These are phyloP conservation scores for Engystomops pustulosus DNA, from an alignment of 2,113 vertebrate species.

Conservation along the genomic window DNA sequence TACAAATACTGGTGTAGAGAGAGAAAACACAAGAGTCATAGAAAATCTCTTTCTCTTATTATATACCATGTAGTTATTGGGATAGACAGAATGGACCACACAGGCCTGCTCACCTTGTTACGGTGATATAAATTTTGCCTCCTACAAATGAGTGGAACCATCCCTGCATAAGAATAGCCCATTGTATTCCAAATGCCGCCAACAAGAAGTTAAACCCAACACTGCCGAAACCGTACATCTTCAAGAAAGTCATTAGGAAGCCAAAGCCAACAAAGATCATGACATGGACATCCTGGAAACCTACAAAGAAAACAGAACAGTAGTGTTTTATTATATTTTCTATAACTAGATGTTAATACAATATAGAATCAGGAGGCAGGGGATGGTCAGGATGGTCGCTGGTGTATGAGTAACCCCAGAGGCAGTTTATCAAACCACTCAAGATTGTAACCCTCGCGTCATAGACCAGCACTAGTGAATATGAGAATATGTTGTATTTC, in stretches of 20 bases:
- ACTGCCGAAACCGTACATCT: slow-evolving; percentile 87
- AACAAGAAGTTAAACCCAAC: slow-evolving; percentile 97
- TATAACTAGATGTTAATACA: too few species aligned
- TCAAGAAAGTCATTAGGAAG: slow-evolving; percentile 96
- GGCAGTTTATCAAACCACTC: too few species aligned
- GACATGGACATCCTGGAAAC: slow-evolving; percentile 96
- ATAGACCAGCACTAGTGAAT: too few species aligned
- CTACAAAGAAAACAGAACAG: slow-evolving; percentile 68
- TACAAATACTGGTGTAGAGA: too few species aligned
- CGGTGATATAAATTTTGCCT: slow-evolving; percentile 80
- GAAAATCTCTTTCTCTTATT: too few species aligned
- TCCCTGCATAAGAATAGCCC: slow-evolving; percentile 97
- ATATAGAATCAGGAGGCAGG: too few species aligned
- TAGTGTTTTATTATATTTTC: not conserved
- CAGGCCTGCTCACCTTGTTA: slow-evolving; percentile 80
- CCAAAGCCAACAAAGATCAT: slow-evolving; percentile 99
- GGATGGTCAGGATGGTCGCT: too few species aligned
- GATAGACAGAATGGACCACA: not conserved
- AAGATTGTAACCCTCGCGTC: too few species aligned
- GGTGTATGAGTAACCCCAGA: too few species aligned
- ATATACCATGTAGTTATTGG: too few species aligned
- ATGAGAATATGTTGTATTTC: too few species aligned
- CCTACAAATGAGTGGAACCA: slow-evolving; percentile 85
- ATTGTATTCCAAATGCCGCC: slow-evolving; percentile 92
- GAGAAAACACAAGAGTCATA: too few species aligned